Evolutionary conservation across 2,888 invertebrate species (phyloP), one percentile per base, ranked within the genome.

Genomic region (Atethmia centrago): DNA sequence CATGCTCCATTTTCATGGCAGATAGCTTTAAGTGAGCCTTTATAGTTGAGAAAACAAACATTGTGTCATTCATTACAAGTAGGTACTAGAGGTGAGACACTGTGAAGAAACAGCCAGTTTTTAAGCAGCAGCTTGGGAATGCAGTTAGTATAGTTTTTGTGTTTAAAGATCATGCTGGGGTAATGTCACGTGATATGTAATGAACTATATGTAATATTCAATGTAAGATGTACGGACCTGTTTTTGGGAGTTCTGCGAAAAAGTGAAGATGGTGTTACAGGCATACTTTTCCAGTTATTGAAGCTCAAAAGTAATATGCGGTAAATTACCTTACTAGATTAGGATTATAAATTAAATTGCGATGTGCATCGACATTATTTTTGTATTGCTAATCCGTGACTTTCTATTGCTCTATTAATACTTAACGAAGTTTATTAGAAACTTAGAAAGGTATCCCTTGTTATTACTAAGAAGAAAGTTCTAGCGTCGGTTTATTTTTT

Each of bases 1-100:
- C 90, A 87, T 89, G 90, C 89, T 92, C 91, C 87, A 91, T 91
- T 94, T 93, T 91, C 88, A 88, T 88, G 86, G 90, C 87, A 89
- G 88, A 91, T 90, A 89, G 86, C 78, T 87, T 89, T 89, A 90
- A 89, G 83, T 87, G 77, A 88, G 85, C 74, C 79, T 85, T 76
- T 77, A 79, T 77, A 84, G 88, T 90, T 88, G 85, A 89, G 81
- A 89, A 88, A 87, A 90, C 84, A 88, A 88, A 86, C 65, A 79
- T 83, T 82, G 86, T 85, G 86, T 85, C 87, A 88, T 87, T 85
- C 86, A 88, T 87, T 87, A 82, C 80, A 77, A 85, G 83, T n/a
- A n/a, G n/a, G n/a, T 80, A 83, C 82, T 82, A 87, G 81, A 87
- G 83, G 85, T 88, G 88, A 86, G 83, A 86, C 45, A 53, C 80